phyloP scores from a whole-genome alignment of 1,140 invertebrate genomes.

The Phocides pigmalion region DNA sequence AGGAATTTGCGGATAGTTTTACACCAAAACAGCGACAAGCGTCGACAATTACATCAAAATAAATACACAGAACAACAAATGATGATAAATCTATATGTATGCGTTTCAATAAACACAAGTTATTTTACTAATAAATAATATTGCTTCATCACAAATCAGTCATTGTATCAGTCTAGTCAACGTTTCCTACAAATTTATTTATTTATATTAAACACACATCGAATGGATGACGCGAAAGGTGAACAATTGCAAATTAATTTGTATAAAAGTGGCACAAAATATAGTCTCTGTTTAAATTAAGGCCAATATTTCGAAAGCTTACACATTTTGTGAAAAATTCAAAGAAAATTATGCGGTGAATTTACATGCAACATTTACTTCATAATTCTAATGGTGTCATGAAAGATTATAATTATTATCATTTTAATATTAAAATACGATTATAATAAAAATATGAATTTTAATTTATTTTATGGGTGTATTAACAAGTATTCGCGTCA shows the following conservation, averaged over 20 bases:
- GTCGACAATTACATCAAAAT: slow-evolving; percentile 7
- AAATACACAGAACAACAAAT: slow-evolving; percentile 30
- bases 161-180: slow-evolving; percentile 75
- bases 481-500: not conserved
- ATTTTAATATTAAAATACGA: too few relatives aligned
- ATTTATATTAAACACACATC: slow-evolving; percentile 22
- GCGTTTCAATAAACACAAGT: slow-evolving; percentile 45
- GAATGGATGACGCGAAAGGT: not conserved
- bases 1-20: slow-evolving; percentile 8
- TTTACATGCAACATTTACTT: too few relatives aligned
- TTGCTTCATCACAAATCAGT: slow-evolving; percentile 81
- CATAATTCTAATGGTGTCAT: too few relatives aligned
- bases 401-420: too few relatives aligned
- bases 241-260: not conserved
- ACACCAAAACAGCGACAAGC: slow-evolving; percentile 19
- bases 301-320: too few relatives aligned
- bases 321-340: too few relatives aligned
- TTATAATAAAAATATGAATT: too few relatives aligned
- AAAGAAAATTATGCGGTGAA: too few relatives aligned
- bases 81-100: slow-evolving; percentile 4
- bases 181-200: slow-evolving; percentile 42
- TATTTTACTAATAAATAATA: slow-evolving; percentile 79
- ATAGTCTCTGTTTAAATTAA: too few relatives aligned
- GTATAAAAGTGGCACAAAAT: too few relatives aligned
- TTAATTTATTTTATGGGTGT: not conserved